A percentile compares a stretch with the other conserved stretches of the same genome.
Conservation (phyloP, 2,113 vertebrate genomes). For the Pedionomus torquatus region DNA sequence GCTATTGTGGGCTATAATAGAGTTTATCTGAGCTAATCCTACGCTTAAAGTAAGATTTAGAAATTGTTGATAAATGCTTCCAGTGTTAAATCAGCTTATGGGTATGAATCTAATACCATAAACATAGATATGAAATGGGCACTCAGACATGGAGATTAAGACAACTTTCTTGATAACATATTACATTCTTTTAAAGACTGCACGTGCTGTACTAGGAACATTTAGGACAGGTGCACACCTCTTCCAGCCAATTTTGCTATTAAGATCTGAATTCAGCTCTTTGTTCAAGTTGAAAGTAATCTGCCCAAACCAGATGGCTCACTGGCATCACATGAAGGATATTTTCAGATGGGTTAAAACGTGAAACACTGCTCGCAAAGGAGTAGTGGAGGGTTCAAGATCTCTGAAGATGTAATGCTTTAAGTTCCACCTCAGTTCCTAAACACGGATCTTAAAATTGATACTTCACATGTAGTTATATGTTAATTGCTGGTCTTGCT, state of each 20-base stretch:
- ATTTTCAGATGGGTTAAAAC: not conserved
- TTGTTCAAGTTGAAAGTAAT: not conserved
- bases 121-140: not conserved
- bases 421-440: not conserved
- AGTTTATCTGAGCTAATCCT: not conserved
- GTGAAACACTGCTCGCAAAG: not conserved
- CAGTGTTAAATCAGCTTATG: not conserved
- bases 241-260: not conserved
- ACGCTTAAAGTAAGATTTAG: not conserved
- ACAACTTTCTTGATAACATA: not conserved
- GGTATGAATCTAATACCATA: not conserved
- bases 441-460: not conserved
- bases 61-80: not conserved
- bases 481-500: not conserved
- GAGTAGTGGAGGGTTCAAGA: not conserved
- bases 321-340: not conserved
- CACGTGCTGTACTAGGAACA: not conserved
- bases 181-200: not conserved
- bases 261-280: not conserved
- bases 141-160: not conserved
- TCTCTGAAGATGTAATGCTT: not conserved
- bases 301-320: not conserved
- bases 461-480: not conserved
- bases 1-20: not conserved
- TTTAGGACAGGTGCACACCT: not conserved